Conservation (phyloP, 2,888 invertebrate species). For the Tipula vernalis region DNA sequence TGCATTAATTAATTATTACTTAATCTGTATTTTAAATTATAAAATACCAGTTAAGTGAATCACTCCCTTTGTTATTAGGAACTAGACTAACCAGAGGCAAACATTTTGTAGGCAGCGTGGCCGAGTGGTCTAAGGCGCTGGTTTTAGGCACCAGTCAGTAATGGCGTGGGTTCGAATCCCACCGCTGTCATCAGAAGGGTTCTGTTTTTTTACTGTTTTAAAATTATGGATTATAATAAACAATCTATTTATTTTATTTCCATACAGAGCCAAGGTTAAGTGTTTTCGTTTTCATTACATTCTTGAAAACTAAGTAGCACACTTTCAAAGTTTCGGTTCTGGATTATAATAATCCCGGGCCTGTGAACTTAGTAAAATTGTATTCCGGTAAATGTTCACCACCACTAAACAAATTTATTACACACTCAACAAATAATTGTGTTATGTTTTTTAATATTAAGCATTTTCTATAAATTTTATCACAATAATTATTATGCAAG, state of each 20-base stretch:
- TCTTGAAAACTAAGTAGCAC: neutral
- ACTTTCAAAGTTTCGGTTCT: neutral
- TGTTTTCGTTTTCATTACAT: neutral
- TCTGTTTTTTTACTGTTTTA: too few species aligned
- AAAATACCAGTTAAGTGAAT: too few species aligned
- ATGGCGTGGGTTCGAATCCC: slow-evolving; percentile 12
- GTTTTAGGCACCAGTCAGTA: slow-evolving; percentile 12
- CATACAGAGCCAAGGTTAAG: neutral
- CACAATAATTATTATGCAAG: neutral
- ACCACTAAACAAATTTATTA: neutral
- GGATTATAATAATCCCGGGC: neutral
- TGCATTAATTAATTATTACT: too few species aligned
- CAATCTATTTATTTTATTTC: too few species aligned
- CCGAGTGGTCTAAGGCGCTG: slow-evolving; percentile 13
- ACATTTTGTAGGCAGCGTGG: neutral
- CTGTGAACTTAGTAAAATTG: neutral
- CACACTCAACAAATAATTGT: neutral
- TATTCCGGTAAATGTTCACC: neutral
- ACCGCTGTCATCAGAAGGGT: neutral
- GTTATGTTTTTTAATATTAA: neutral
- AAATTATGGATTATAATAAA: too few species aligned
- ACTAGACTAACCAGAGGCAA: too few species aligned
- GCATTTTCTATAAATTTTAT: neutral
- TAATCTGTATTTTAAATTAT: too few species aligned
- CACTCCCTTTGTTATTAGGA: too few species aligned